These are phyloP conservation scores for Ameiurus melas DNA, from an alignment of 2,113 vertebrate species.

Conservation along the genomic window DNA sequence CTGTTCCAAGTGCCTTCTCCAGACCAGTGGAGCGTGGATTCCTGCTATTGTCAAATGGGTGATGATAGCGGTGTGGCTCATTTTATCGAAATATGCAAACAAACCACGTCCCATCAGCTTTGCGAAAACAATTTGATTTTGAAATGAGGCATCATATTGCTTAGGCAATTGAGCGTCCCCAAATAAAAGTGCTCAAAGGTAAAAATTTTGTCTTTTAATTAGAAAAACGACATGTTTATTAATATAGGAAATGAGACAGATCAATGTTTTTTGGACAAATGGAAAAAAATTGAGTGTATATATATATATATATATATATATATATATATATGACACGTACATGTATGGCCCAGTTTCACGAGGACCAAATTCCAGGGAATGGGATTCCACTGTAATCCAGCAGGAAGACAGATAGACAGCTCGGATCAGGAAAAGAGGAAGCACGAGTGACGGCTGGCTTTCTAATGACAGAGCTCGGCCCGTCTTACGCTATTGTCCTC, in stretches of 20 bases:
- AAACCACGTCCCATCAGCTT: slow-evolving; percentile 38
- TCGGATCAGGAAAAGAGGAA: slow-evolving; percentile 41
- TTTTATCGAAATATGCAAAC: slow-evolving; percentile 51
- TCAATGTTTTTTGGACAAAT: background rate
- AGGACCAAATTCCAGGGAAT: background rate
- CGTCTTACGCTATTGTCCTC: slow-evolving; percentile 71
- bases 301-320: too few species aligned
- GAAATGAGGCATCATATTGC: slow-evolving; percentile 43
- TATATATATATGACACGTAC: too few species aligned
- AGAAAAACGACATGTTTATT: background rate
- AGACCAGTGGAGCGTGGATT: slow-evolving; percentile 34
- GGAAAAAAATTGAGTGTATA: background rate
- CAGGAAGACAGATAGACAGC: slow-evolving; percentile 45
- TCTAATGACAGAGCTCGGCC: slow-evolving; percentile 67
- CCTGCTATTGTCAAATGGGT: slow-evolving; percentile 38
- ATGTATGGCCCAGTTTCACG: background rate
- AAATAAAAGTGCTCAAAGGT: slow-evolving; percentile 27
- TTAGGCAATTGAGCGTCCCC: slow-evolving; percentile 29
- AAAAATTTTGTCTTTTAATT: background rate
- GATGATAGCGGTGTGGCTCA: slow-evolving; percentile 41
- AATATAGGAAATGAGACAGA: background rate
- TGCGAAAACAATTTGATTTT: slow-evolving; percentile 39
- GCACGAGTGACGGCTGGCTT: slow-evolving; percentile 55
- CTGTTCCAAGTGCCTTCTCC: slow-evolving; percentile 30
- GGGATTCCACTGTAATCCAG: slow-evolving; percentile 44